Base-by-base conservation (phyloP, 1,140 invertebrate genomes). In the Archivesica marissinica region DNA sequence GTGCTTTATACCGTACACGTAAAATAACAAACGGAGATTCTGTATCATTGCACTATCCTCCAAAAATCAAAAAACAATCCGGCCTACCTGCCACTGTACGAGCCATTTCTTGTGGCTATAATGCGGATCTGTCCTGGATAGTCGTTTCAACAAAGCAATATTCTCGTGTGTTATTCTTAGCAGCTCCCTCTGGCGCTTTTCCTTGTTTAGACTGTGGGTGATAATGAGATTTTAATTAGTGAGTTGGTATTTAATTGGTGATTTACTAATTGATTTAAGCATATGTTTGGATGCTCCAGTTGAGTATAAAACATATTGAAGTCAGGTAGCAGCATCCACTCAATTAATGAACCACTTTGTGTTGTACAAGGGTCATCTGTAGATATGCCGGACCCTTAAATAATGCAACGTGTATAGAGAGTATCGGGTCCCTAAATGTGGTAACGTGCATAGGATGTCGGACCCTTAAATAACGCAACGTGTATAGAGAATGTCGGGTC, bases 131-230 rank as follows among this genome's bases (percentile, higher is more conserved):
- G 89, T 88, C 0, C 86, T 75, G 0, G 77, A 84, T 0, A 93
- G 89, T 56, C 92, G 76, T 68, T 90, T 90, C n/a, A 92, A 59
- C 44, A 93, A 91, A 17, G 90, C 91, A 38, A 90, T 68, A 76
- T 93, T 93, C 75, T 93, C 92, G 50, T 90, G 90, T 0, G 91
- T 90, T n/a, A 93, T 89, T 38, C 92, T 68, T 13, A 93, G 44
- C 39, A 93, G 81, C 64, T 92, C 91, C 59, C 90, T 86, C 70
- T 92, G 91, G 30, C 89, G 75, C 76, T 91, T 89, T 25, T 74
- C 83, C 70, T 88, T 89, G 78, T 92, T 92, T n/a, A 92, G 79
- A 82, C 92, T 92, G 52, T 20, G 85, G 50, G 25, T 59, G 41
- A 17, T 9, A 17, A 47, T 47, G 7, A 9, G 41, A 17, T 7